A percentile compares a stretch with the other conserved stretches of the same genome.
These are phyloP conservation scores for Cyclura pinguis DNA, from an alignment of 2,797 vertebrate species.

Conservation along the genomic window DNA sequence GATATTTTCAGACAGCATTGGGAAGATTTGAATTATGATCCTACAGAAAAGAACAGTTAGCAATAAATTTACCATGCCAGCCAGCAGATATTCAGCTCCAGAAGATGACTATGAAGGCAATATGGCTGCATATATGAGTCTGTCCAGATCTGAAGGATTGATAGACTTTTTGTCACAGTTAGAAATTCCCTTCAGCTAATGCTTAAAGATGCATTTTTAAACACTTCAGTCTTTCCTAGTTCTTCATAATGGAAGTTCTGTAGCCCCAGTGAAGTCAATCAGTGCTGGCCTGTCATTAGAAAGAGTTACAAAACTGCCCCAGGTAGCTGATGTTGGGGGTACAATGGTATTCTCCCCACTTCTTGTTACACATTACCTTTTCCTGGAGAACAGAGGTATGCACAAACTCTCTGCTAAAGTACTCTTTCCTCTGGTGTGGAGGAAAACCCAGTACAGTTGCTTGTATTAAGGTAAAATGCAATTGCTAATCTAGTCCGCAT, in stretches of 20 bases:
- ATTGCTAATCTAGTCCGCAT: no score
- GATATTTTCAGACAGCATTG: slow-evolving; percentile 41
- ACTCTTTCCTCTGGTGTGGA: no score
- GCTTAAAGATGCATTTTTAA: neutral
- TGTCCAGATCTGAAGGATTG: neutral
- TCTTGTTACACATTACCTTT: no score
- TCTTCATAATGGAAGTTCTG: neutral
- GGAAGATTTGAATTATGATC: slow-evolving; percentile 39
- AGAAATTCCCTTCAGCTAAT: neutral
- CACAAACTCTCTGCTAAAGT: no score
- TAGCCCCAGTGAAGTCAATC: neutral
- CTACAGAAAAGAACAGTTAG: slow-evolving; percentile 31
- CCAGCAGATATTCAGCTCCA: neutral
- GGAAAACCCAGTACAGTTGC: no score
- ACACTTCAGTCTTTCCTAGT: neutral
- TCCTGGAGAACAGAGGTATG: no score
- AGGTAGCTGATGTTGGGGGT: neutral
- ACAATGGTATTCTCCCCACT: no score
- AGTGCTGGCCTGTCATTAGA: neutral
- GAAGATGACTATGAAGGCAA: neutral
- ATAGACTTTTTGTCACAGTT: neutral
- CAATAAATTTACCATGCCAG: slow-evolving; percentile 20
- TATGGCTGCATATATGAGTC: neutral
- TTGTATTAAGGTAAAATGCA: no score
- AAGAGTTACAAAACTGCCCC: neutral